phyloP scores from a whole-genome alignment of 1,140 invertebrate genomes.

The Drosophila nebulosa region DNA sequence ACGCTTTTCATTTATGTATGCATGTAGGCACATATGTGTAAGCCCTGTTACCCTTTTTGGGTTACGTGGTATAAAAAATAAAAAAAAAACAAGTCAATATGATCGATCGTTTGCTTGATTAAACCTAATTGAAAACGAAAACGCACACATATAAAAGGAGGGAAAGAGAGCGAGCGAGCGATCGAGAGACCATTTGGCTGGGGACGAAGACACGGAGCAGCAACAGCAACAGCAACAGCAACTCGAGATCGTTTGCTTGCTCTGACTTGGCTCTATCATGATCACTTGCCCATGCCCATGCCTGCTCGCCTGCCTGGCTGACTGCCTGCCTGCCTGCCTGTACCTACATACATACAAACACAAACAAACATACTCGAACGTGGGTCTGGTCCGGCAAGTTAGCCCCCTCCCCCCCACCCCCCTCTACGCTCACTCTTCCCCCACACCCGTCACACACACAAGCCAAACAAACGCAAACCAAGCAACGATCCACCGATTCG shows the following conservation, averaged over 20 bases:
- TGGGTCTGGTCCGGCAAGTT: slow-evolving; percentile 46
- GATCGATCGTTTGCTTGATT: slow-evolving; percentile 77
- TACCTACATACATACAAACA: neutral
- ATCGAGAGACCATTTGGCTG: slow-evolving; percentile 5
- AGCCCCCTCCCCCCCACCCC: neutral
- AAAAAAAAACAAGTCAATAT: slow-evolving; percentile 70
- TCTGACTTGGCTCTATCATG: slow-evolving; percentile 30
- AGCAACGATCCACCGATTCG: neutral
- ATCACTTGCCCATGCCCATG: slow-evolving; percentile 43
- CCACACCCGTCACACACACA: neutral
- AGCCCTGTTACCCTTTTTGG: neutral
- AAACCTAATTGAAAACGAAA: slow-evolving; percentile 79
- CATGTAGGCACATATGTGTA: no score
- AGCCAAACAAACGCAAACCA: neutral
- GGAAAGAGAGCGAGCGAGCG: no score
- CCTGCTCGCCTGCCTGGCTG: neutral
- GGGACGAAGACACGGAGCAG: neutral
- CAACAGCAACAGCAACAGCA: neutral
- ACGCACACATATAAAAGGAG: slow-evolving; percentile 43
- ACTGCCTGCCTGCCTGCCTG: neutral
- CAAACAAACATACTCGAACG: neutral
- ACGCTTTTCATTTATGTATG: no score
- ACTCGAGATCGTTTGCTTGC: slow-evolving; percentile 20
- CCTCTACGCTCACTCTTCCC: neutral
- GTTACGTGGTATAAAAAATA: slow-evolving; percentile 30